Percentiles rank a stretch among this genome's conserved stretches.
Evolutionary conservation across 2,888 invertebrate genomes (phyloP).

Genomic region (Microctonus brassicae): DNA sequence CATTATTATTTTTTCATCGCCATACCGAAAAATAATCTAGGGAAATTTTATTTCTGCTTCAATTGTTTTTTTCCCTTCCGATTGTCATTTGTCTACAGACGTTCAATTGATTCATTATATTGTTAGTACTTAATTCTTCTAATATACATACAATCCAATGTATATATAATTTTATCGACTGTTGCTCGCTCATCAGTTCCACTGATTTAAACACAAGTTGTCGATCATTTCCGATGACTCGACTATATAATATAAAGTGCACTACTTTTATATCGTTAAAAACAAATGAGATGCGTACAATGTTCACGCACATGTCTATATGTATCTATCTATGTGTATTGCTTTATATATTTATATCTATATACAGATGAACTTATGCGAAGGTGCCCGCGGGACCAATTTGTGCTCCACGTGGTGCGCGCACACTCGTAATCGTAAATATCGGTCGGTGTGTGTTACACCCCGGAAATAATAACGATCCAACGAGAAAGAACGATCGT

Average conservation of each 20-base stretch:
- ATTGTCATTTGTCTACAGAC: constrained; percentile 9
- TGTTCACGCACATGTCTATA: constrained; percentile 11
- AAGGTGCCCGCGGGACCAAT: constrained; percentile 35
- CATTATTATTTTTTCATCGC: not conserved
- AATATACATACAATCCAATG: not conserved
- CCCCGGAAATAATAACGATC: constrained; percentile 38
- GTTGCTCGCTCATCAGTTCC: constrained; percentile 3
- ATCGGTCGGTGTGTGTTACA: constrained; percentile 35
- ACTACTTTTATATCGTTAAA: constrained; percentile 22
- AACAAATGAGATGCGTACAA: constrained; percentile 6
- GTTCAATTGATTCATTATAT: not conserved
- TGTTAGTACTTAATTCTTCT: not conserved
- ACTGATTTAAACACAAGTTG: constrained; percentile 1
- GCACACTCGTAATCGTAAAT: constrained; percentile 37
- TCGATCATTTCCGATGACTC: constrained; percentile 20
- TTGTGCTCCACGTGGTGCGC: constrained; percentile 27
- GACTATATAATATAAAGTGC: constrained; percentile 21
- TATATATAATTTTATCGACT: constrained; percentile 7
- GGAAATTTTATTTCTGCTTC: not conserved
- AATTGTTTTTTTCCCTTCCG: not conserved
- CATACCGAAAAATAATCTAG: not conserved
- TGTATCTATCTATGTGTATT: not conserved
- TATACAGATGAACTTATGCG: constrained; percentile 13
- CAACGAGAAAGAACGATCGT: constrained; percentile 30
- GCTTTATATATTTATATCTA: too few species aligned